Conservation (phyloP, 2,888 invertebrate species). For the Metacarcinus magister region DNA sequence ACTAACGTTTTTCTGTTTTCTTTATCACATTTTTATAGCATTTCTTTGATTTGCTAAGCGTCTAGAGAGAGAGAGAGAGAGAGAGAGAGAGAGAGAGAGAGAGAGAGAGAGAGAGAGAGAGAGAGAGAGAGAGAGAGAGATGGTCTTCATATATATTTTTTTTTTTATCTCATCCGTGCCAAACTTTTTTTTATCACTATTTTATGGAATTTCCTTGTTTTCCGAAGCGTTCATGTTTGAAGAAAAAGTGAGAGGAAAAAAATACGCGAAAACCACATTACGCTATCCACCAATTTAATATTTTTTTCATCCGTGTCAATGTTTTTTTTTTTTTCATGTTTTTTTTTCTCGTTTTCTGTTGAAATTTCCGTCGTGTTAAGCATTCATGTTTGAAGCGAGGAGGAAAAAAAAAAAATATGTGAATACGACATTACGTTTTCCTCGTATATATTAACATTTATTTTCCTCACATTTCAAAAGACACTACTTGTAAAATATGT, state of each 20-base stretch:
- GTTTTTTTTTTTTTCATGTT: neutral
- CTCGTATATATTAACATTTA: too few relatives aligned
- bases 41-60: neutral
- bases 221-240: slow-evolving; percentile 4
- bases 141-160: neutral
- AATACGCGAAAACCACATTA: neutral
- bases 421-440: too few relatives aligned
- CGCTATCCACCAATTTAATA: neutral
- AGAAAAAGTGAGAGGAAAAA: neutral
- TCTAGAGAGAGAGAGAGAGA: neutral
- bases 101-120: neutral
- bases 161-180: neutral
- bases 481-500: neutral
- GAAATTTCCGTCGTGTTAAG: too few relatives aligned
- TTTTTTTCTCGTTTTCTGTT: too few relatives aligned
- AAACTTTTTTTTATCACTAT: neutral
- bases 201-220: neutral
- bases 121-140: neutral
- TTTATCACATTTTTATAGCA: too few relatives aligned
- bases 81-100: neutral
- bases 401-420: too few relatives aligned
- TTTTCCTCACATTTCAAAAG: neutral
- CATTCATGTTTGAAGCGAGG: too few relatives aligned
- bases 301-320: neutral
- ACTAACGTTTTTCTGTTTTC: too few relatives aligned